Evolutionary conservation across 2,113 vertebrate genomes (phyloP).

Genomic region (Calyptomena viridis): DNA sequence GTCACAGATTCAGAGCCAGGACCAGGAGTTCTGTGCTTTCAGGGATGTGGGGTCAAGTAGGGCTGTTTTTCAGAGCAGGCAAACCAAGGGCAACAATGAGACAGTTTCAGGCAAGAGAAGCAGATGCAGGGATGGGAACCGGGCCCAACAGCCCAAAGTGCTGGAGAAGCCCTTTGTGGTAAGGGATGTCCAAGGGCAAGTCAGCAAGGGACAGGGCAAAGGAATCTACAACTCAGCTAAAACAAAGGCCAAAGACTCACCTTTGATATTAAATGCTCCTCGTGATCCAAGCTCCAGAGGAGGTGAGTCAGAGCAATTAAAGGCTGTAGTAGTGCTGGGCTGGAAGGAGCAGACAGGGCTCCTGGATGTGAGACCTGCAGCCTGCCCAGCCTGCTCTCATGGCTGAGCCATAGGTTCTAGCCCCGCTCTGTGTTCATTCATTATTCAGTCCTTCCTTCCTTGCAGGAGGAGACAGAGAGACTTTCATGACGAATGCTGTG

Average conservation of each 20-base stretch:
- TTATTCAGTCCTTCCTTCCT: slow-evolving; percentile 43
- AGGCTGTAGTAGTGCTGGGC: background rate
- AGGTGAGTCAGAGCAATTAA: background rate
- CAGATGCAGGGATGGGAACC: background rate
- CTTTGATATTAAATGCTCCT: background rate
- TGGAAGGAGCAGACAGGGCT: background rate
- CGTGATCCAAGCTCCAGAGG: background rate
- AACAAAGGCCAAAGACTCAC: background rate
- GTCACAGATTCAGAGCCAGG: background rate
- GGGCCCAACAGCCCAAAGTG: background rate
- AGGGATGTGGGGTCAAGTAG: background rate
- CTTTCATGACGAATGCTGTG: slow-evolving; percentile 33
- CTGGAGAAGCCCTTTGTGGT: background rate
- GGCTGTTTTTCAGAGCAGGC: background rate
- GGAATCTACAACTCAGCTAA: background rate
- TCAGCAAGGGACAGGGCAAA: background rate
- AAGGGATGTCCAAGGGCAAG: background rate
- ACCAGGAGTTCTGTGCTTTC: background rate
- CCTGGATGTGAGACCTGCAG: background rate
- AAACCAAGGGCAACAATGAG: background rate
- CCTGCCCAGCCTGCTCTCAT: background rate
- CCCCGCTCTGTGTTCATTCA: slow-evolving; percentile 15
- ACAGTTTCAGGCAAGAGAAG: background rate
- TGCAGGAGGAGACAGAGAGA: background rate
- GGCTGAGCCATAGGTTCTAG: background rate